Evolutionary conservation across 92 coral and sea anemone species (phyloP), one percentile per base, ranked within the genome.

Genomic region (Phymanthus crucifer): DNA sequence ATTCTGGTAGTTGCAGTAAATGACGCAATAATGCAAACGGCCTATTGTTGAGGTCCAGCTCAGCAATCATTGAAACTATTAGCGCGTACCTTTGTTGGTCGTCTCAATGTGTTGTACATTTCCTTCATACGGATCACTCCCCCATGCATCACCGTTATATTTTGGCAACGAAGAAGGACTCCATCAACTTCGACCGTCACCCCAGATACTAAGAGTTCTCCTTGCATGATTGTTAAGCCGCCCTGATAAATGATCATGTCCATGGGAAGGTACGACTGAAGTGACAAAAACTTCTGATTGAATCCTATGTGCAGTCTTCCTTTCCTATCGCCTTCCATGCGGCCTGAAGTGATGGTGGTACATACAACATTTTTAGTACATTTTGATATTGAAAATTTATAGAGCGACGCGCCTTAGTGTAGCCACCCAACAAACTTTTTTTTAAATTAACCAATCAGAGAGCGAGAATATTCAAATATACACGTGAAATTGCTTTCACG

Each of bases 161-260:
- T 95, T 86, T 95, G 93, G 56, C 99, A 95, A 40, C 93, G 89
- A 84, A 88, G 85, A 76, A 95, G 78, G 17, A 95, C 97, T 18
- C 99, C 99, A 75, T 95, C 99, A 58, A 95, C 92, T 70, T 95
- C 99, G 29, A 95, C 99, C 11, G 95, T 95, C 34, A 95, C 97
- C 32, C 99, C 99, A 45, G 99, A 97, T 65, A 95, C 99, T 50
- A 89, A 84, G 76, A 95, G 84, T 77, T 90, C 94, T 65, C 99
- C 99, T 81, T 95, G 99, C 99, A 95, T 95, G 27, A 87, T 90
- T 79, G 97, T 93, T 76, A 91, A 72, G 5, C 97, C 97, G 0
- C 99, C 99, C 72, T 90, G 95, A 70, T 95, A 95, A n/a, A 95
- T 95, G 37, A 90, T 91, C 99, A 95, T 93, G 66, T 89, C 93